phyloP scores from a whole-genome alignment of 1,140 invertebrate species.

The Cecropterus lyciades region DNA sequence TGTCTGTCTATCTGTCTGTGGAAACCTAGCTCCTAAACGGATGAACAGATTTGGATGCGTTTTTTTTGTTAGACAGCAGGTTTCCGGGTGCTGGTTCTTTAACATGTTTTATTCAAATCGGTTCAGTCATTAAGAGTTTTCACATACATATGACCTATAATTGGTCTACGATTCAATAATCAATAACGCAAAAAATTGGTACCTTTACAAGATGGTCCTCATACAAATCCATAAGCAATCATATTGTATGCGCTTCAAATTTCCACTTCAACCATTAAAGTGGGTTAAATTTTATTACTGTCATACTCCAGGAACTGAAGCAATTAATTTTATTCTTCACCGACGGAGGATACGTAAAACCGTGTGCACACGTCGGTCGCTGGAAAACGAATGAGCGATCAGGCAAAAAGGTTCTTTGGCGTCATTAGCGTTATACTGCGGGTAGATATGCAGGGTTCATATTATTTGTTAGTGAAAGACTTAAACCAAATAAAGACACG shows the following conservation, averaged over 20 bases:
- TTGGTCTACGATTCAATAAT: neutral
- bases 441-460: conserved; percentile 49
- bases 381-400: conserved; percentile 69
- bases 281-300: conserved; percentile 35
- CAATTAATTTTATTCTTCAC: conserved; percentile 50
- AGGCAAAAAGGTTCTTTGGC: conserved; percentile 67
- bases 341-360: conserved; percentile 45
- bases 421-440: conserved; percentile 72
- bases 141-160: too few species aligned
- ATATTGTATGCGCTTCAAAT: conserved; percentile 26
- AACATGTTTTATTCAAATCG: too few species aligned
- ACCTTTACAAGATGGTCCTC: conserved; percentile 11
- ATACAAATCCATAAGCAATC: conserved; percentile 16
- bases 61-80: too few species aligned
- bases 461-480: neutral
- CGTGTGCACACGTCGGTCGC: conserved; percentile 56
- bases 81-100: too few species aligned
- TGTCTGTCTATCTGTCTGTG: too few species aligned
- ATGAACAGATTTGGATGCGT: too few species aligned
- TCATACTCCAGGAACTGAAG: conserved; percentile 23
- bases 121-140: too few species aligned
- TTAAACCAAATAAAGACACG: too few species aligned
- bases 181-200: conserved; percentile 13
- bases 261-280: conserved; percentile 18
- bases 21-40: too few species aligned